These are phyloP conservation scores for Clunio marinus DNA, from an alignment of 2,888 invertebrate genomes.

Conservation along the genomic window DNA sequence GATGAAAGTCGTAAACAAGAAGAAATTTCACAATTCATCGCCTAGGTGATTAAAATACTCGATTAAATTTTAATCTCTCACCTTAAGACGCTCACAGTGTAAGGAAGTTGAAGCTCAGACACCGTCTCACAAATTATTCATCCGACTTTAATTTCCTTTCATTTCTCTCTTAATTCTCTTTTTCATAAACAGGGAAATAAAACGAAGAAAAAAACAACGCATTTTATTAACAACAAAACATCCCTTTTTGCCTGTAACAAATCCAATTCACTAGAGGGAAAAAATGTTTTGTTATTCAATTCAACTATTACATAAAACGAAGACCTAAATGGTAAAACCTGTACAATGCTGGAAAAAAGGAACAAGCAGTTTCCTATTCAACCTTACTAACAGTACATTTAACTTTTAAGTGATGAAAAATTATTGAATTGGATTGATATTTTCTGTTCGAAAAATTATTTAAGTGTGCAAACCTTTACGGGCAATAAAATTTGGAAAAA, in stretches of 20 bases:
- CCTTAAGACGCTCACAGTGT: too few species aligned
- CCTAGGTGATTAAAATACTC: neutral
- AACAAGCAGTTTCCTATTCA: constrained; percentile 14
- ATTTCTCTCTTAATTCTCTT: too few species aligned
- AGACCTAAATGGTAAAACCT: too few species aligned
- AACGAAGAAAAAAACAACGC: too few species aligned
- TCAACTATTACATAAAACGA: neutral
- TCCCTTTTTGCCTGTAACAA: constrained; percentile 30
- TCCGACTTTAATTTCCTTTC: neutral
- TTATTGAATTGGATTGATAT: constrained; percentile 9
- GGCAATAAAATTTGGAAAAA: too few species aligned
- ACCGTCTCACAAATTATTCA: neutral
- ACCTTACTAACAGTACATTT: neutral
- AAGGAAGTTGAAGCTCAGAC: neutral
- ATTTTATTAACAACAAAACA: too few species aligned
- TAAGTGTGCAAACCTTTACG: too few species aligned
- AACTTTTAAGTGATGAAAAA: constrained; percentile 7
- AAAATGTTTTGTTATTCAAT: constrained; percentile 18
- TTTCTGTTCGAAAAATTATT: too few species aligned
- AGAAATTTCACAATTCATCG: constrained; percentile 18
- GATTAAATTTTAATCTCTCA: too few species aligned
- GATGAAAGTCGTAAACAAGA: constrained; percentile 5
- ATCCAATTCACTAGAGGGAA: constrained; percentile 22
- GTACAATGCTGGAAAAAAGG: constrained; percentile 3
- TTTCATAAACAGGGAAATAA: too few species aligned